These are phyloP conservation scores for Karalla daura DNA, from an alignment of 2,797 vertebrate genomes.

Conservation along the genomic window DNA sequence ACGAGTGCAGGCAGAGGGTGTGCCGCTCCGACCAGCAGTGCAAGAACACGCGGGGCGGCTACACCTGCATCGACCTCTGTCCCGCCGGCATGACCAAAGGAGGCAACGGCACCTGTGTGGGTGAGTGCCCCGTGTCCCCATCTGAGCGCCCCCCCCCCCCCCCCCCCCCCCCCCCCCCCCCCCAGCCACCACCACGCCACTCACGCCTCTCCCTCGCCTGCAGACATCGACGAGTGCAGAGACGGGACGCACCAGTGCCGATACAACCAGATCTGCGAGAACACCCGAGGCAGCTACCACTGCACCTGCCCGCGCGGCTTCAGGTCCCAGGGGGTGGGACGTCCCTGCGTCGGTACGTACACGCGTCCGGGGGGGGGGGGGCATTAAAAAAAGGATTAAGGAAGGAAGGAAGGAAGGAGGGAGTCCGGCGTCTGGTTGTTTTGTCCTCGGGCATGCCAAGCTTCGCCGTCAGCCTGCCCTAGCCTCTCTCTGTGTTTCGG, in stretches of 20 bases:
- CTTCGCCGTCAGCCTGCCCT: conserved; percentile 44
- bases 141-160: no score
- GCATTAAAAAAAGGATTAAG: no score
- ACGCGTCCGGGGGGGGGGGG: no score
- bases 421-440: no score
- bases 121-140: conserved; percentile 78
- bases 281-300: conserved; percentile 92
- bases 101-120: conserved; percentile 91
- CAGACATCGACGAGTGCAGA: conserved; percentile 95
- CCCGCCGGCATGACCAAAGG: conserved; percentile 93
- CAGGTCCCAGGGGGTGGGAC: conserved; percentile 90
- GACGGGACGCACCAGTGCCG: conserved; percentile 94
- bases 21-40: conserved; percentile 95
- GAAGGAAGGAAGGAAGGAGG: no score
- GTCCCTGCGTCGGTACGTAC: conserved; percentile 93
- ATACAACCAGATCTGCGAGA: conserved; percentile 97
- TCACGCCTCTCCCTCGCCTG: not conserved
- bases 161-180: no score
- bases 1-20: conserved; percentile 94
- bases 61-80: conserved; percentile 95
- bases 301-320: conserved; percentile 93
- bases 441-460: no score
- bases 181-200: no score
- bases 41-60: conserved; percentile 95
- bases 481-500: conserved; percentile 28